Evolutionary conservation across 2,888 invertebrate species (phyloP).

Genomic region (Lochmaea crataegi): DNA sequence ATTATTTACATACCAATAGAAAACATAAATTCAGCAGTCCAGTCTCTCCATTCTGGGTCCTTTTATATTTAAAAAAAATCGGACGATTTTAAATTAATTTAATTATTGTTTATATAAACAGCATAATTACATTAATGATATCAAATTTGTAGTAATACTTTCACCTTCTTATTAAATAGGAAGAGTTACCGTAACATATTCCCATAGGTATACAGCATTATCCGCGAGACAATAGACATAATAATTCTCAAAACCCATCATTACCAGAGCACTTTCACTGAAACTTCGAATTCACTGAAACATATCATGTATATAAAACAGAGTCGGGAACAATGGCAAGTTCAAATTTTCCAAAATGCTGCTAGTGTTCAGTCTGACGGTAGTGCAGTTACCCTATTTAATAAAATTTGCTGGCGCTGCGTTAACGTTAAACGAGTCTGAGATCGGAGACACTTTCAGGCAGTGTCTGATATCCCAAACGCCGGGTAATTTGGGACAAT

Average conservation of each 20-base stretch:
- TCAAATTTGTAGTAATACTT: slow-evolving; percentile 8
- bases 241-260: slow-evolving; percentile 45
- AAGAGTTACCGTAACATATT: slow-evolving; percentile 14
- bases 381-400: slow-evolving; percentile 26
- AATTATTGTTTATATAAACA: not conserved
- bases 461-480: slow-evolving; percentile 66
- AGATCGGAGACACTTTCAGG: slow-evolving; percentile 51
- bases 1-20: too few species aligned
- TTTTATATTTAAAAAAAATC: not conserved
- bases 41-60: too few species aligned
- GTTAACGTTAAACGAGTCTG: slow-evolving; percentile 23
- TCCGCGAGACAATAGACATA: slow-evolving; percentile 47
- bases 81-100: not conserved
- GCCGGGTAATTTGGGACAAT: slow-evolving; percentile 68
- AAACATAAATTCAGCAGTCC: too few species aligned
- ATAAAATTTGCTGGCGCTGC: slow-evolving; percentile 12
- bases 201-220: slow-evolving; percentile 35
- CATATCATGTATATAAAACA: slow-evolving; percentile 55
- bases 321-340: slow-evolving; percentile 46
- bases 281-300: slow-evolving; percentile 53
- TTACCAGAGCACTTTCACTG: slow-evolving; percentile 56
- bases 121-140: not conserved
- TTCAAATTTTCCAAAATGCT: slow-evolving; percentile 51
- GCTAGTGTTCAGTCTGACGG: slow-evolving; percentile 20
- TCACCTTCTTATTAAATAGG: not conserved